Evolutionary conservation across 1,140 invertebrate genomes (phyloP).

Genomic region (Drosophila serrata): DNA sequence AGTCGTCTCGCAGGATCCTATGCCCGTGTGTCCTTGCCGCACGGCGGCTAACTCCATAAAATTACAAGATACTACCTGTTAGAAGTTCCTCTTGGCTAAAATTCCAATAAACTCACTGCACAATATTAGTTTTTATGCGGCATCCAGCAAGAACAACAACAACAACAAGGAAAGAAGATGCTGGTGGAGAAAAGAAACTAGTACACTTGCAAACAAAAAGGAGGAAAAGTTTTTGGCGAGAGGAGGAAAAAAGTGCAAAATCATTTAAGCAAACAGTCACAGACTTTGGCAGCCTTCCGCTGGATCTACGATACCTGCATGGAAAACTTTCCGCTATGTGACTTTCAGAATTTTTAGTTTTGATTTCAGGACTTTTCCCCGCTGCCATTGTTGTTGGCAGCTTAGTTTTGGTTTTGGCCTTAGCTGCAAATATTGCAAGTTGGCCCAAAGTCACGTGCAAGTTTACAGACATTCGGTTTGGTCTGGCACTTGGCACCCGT

Average conservation of each 20-base stretch:
- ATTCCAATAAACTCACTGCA: slow-evolving; percentile 80
- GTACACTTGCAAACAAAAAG: slow-evolving; percentile 40
- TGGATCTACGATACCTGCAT: slow-evolving; percentile 52
- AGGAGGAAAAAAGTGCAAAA: slow-evolving; percentile 63
- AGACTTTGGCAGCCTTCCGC: slow-evolving; percentile 74
- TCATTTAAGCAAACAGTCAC: slow-evolving; percentile 82
- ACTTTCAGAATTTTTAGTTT: slow-evolving; percentile 84
- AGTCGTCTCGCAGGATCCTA: slow-evolving; percentile 17
- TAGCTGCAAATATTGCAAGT: slow-evolving; percentile 79
- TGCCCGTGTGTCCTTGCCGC: slow-evolving; percentile 31
- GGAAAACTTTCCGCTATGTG: slow-evolving; percentile 76
- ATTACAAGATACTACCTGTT: slow-evolving; percentile 73
- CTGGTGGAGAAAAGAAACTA: slow-evolving; percentile 16
- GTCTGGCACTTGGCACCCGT: slow-evolving; percentile 46
- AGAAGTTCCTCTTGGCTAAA: slow-evolving; percentile 59
- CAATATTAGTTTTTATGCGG: slow-evolving; percentile 80
- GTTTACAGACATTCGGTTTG: slow-evolving; percentile 77
- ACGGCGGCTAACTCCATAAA: slow-evolving; percentile 66
- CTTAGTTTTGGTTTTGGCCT: slow-evolving; percentile 54
- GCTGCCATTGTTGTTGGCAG: slow-evolving; percentile 61
- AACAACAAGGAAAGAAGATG: slow-evolving; percentile 5
- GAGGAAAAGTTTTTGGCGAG: slow-evolving; percentile 26
- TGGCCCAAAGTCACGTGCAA: slow-evolving; percentile 79
- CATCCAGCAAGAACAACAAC: slow-evolving; percentile 14
- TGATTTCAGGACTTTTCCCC: slow-evolving; percentile 68